Base-by-base conservation (phyloP, 2,113 vertebrate genomes). In the Numenius arquata region DNA sequence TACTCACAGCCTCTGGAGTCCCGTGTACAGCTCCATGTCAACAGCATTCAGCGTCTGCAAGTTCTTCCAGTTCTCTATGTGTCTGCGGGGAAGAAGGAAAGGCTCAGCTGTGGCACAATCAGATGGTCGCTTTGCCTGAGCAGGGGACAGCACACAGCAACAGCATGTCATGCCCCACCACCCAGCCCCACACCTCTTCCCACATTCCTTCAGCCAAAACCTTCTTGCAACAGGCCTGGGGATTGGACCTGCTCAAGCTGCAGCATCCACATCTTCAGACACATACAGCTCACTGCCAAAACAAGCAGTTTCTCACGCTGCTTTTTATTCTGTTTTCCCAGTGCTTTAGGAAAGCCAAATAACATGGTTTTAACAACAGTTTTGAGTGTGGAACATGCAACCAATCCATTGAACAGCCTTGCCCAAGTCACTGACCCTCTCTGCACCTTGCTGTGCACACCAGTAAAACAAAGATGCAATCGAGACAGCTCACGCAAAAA, bases 1-100 rank as follows among this genome's bases (percentile, higher is more conserved):
- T 94, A 99, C 99, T 99, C 97, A 99, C 99, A 99, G 98, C 97
- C 98, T 99, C 97, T 99, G 99, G 50, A 99, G 99, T 98, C 99
- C 99, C 0, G 99, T 99, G 97, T 99, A 99, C 91, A 99, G 99
- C 97, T 99, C 99, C 99, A 99, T 99, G 96, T 99, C 99, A n/a
- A 99, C 99, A 0, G 99, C 99, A 1, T 99, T 99, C 94, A 99
- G 98, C 0, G 98, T 99, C 97, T 99, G 99, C 97, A 99, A 96
- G 76, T 99, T 99, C 43, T 98, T 99, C 99, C 99, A 99, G 98
- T 99, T 99, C 97, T 99, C 99, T 98, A 99, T 99, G 98, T 99
- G 99, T 99, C 99, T 99, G 98, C 23, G 96, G 96, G 90, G 76
- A 94, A 95, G 93, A 94, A 88, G n/a, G 59, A 94, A 45, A 95